Evolutionary conservation across 2,888 invertebrate genomes (phyloP).

Genomic region (Macrosoma leucophasiata): DNA sequence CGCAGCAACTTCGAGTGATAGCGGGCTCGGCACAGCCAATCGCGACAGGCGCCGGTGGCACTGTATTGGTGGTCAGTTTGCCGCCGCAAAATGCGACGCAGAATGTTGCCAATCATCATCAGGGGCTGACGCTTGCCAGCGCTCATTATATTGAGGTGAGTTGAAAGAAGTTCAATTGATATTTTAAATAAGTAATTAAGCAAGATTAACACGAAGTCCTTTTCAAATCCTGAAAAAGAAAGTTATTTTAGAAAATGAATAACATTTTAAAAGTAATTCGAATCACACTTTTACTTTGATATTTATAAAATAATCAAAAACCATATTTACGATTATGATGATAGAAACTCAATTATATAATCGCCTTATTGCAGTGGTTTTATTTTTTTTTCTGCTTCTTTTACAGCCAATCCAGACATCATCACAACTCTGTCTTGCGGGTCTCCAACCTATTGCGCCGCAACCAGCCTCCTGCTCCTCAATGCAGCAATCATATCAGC

Average conservation of each 20-base stretch:
- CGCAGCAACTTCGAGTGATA: constrained; percentile 67
- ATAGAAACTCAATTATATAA: too few relatives aligned
- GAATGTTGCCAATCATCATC: constrained; percentile 51
- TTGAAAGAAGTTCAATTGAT: too few relatives aligned
- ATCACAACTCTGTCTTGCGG: constrained; percentile 54
- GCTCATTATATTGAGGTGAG: constrained; percentile 72
- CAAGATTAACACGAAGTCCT: neutral
- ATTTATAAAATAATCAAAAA: too few relatives aligned
- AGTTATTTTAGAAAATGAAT: too few relatives aligned
- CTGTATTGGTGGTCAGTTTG: constrained; percentile 87
- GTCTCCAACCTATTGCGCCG: constrained; percentile 35
- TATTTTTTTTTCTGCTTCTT: constrained; percentile 15
- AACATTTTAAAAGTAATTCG: too few relatives aligned
- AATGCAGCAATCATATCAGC: constrained; percentile 34
- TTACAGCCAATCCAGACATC: constrained; percentile 62
- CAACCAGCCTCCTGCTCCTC: constrained; percentile 35
- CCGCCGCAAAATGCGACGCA: constrained; percentile 78
- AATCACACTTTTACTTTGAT: too few relatives aligned
- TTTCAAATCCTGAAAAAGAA: too few relatives aligned
- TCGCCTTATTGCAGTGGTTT: neutral
- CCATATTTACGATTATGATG: too few relatives aligned
- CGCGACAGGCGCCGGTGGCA: constrained; percentile 75
- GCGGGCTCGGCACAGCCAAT: constrained; percentile 70
- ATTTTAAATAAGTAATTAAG: constrained; percentile 1
- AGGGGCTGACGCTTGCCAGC: constrained; percentile 60